phyloP scores from a whole-genome alignment of 1,140 invertebrate species.

The Pectinophora gossypiella region DNA sequence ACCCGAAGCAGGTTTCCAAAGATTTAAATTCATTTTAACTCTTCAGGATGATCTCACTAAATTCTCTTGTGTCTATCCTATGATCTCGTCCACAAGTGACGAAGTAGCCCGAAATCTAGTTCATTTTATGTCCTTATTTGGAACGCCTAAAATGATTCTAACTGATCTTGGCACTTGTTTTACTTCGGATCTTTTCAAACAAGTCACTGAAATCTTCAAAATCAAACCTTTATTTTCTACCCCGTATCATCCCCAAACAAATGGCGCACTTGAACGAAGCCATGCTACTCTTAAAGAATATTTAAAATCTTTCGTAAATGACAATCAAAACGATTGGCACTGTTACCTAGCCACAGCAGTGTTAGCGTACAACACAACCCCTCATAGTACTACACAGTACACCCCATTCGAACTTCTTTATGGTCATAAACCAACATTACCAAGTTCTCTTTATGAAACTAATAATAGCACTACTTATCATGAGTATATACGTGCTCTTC shows the following conservation, averaged over 20 bases:
- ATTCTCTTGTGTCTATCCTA: no score
- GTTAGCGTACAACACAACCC: constrained; percentile 33
- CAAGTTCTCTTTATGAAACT: constrained; percentile 11
- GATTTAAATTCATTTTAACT: no score
- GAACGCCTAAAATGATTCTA: constrained; percentile 30
- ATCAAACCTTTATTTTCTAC: constrained; percentile 35
- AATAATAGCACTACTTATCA: constrained; percentile 4
- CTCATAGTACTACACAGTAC: constrained; percentile 26
- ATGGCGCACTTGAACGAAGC: constrained; percentile 12
- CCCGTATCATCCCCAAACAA: constrained; percentile 25
- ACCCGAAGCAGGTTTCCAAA: no score
- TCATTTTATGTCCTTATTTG: no score
- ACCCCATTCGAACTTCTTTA: constrained; percentile 39
- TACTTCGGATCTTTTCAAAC: constrained; percentile 27
- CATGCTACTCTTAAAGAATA: constrained; percentile 30
- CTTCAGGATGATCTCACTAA: no score
- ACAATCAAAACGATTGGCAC: constrained; percentile 33
- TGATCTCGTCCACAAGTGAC: no score
- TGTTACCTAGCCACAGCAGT: constrained; percentile 23
- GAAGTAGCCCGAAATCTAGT: no score
- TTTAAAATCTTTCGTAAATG: constrained; percentile 32
- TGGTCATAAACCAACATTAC: constrained; percentile 28
- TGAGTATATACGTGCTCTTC: constrained; percentile 10
- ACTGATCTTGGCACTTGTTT: constrained; percentile 41
- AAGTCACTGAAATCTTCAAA: constrained; percentile 26